phyloP scores from a whole-genome alignment of 2,888 invertebrate genomes.

The Euclidia mi region DNA sequence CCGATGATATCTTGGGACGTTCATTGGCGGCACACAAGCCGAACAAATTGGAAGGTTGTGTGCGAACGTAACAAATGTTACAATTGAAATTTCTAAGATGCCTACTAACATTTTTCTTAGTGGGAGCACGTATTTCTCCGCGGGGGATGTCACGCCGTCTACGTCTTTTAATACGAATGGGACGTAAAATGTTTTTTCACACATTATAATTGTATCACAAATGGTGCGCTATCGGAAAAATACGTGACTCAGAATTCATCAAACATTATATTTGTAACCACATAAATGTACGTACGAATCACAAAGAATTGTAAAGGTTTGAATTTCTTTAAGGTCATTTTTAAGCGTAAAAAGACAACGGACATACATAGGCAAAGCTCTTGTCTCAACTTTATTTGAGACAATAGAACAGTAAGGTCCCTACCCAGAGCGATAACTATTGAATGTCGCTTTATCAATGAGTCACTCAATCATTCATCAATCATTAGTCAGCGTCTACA shows the following conservation, averaged over 20 bases:
- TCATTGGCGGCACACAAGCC: slow-evolving; percentile 76
- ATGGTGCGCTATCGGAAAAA: slow-evolving; percentile 63
- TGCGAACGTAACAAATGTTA: slow-evolving; percentile 81
- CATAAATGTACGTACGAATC: slow-evolving; percentile 2
- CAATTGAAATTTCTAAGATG: slow-evolving; percentile 88
- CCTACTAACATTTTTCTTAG: slow-evolving; percentile 84
- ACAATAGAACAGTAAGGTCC: slow-evolving; percentile 55
- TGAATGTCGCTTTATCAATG: slow-evolving; percentile 75
- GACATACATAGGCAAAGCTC: slow-evolving; percentile 23
- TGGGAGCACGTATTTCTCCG: slow-evolving; percentile 80
- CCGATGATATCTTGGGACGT: slow-evolving; percentile 83
- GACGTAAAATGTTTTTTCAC: slow-evolving; percentile 69
- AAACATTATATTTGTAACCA: slow-evolving; percentile 3
- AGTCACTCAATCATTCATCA: slow-evolving; percentile 79
- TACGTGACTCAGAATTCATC: slow-evolving; percentile 69
- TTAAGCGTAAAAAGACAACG: slow-evolving; percentile 17
- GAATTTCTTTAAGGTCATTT: slow-evolving; percentile 7
- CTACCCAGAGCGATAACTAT: slow-evolving; percentile 66
- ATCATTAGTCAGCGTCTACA: slow-evolving; percentile 79
- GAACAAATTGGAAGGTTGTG: slow-evolving; percentile 84
- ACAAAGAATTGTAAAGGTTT: not conserved
- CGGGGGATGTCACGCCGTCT: slow-evolving; percentile 72
- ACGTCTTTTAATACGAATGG: slow-evolving; percentile 68
- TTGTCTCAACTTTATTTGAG: slow-evolving; percentile 47
- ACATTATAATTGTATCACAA: slow-evolving; percentile 76